phyloP scores from a whole-genome alignment of 2,888 invertebrate species.

The Erebia ligea region DNA sequence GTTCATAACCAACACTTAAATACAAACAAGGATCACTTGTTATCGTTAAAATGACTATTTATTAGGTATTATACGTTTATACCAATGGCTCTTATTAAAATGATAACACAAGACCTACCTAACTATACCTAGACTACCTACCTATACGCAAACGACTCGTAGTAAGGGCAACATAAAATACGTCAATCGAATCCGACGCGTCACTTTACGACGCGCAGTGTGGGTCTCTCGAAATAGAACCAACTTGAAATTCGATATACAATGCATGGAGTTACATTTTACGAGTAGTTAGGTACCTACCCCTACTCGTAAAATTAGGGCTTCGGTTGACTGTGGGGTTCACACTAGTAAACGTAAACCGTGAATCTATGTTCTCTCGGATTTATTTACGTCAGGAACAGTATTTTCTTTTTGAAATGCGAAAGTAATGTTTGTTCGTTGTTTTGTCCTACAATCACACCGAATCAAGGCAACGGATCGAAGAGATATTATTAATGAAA shows the following conservation, averaged over 20 bases:
- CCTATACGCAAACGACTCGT: slow-evolving; percentile 57
- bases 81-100: neutral
- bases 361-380: slow-evolving; percentile 40
- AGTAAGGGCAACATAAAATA: slow-evolving; percentile 69
- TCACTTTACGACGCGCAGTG: slow-evolving; percentile 66
- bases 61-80: neutral
- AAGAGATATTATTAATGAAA: no score
- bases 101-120: neutral
- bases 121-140: slow-evolving; percentile 34
- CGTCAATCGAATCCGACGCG: slow-evolving; percentile 75
- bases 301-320: slow-evolving; percentile 73
- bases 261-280: slow-evolving; percentile 66
- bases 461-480: no score
- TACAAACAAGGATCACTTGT: neutral
- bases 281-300: no score
- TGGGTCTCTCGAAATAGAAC: slow-evolving; percentile 71
- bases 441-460: no score
- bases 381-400: slow-evolving; percentile 57
- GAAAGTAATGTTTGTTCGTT: no score
- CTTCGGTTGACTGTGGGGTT: slow-evolving; percentile 48
- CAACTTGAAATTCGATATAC: slow-evolving; percentile 76
- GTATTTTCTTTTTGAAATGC: slow-evolving; percentile 39
- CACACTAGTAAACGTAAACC: slow-evolving; percentile 40
- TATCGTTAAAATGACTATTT: neutral
- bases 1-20: neutral